A percentile compares a stretch with the other conserved stretches of the same genome.
Conservation (phyloP, 2,113 vertebrate species). For the Pelmatolapia mariae region DNA sequence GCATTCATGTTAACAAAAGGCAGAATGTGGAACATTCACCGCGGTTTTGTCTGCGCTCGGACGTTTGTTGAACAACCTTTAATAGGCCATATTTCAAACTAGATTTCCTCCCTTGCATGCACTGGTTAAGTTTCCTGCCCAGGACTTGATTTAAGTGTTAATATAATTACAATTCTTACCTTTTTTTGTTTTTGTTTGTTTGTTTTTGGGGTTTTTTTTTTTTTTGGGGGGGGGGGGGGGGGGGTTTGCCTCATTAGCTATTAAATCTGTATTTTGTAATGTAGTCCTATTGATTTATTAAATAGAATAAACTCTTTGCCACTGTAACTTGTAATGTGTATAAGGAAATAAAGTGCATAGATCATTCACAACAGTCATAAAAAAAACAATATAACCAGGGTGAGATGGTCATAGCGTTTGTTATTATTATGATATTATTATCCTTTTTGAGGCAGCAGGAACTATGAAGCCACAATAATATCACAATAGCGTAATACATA, state of each 20-base stretch:
- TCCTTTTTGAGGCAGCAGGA: background rate
- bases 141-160: background rate
- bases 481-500: background rate
- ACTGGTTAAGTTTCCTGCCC: background rate
- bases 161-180: background rate
- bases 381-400: background rate
- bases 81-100: constrained; percentile 22
- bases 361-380: background rate
- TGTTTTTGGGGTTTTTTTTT: background rate
- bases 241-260: background rate
- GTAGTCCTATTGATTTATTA: background rate
- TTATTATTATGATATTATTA: background rate
- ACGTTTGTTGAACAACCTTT: constrained; percentile 3
- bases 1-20: constrained; percentile 63
- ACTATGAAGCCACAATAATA: background rate
- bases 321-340: background rate
- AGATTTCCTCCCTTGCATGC: background rate
- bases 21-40: constrained; percentile 61
- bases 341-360: background rate
- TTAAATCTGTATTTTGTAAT: background rate
- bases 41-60: background rate
- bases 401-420: background rate
- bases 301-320: background rate
- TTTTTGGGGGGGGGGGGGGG: background rate
- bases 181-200: background rate